A percentile compares a stretch with the other conserved stretches of the same genome.
These are phyloP conservation scores for Polydrusus tereticollis DNA, from an alignment of 2,888 invertebrate species.

Conservation along the genomic window DNA sequence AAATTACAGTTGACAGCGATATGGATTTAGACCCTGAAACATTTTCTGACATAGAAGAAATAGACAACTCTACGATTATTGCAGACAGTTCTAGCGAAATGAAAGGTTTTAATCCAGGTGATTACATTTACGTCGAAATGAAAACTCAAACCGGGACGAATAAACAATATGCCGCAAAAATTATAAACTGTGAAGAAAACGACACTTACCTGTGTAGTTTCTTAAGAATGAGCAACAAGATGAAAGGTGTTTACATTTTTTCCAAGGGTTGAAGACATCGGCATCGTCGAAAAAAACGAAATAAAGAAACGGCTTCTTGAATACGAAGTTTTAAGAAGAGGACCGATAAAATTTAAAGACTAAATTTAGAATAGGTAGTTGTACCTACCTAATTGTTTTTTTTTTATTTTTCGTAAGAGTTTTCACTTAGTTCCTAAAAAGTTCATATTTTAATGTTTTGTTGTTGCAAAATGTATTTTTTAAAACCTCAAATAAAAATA, in stretches of 20 bases:
- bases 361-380: neutral
- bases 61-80: too few species aligned
- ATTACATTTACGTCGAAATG: neutral
- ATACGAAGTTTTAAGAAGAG: neutral
- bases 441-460: too few species aligned
- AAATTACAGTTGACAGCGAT: neutral
- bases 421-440: too few species aligned
- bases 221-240: too few species aligned
- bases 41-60: neutral
- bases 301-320: neutral
- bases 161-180: neutral
- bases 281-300: neutral
- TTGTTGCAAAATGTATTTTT: too few species aligned
- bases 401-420: too few species aligned
- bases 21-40: neutral
- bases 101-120: neutral
- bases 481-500: too few species aligned
- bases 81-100: neutral
- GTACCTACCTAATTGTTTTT: neutral
- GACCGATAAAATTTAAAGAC: neutral
- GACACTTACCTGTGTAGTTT: too few species aligned
- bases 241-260: neutral
- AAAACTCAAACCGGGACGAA: neutral
- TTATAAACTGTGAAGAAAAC: too few species aligned
- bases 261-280: neutral